Evolutionary conservation across 2,888 invertebrate genomes (phyloP).

Genomic region (Maniola hyperantus): DNA sequence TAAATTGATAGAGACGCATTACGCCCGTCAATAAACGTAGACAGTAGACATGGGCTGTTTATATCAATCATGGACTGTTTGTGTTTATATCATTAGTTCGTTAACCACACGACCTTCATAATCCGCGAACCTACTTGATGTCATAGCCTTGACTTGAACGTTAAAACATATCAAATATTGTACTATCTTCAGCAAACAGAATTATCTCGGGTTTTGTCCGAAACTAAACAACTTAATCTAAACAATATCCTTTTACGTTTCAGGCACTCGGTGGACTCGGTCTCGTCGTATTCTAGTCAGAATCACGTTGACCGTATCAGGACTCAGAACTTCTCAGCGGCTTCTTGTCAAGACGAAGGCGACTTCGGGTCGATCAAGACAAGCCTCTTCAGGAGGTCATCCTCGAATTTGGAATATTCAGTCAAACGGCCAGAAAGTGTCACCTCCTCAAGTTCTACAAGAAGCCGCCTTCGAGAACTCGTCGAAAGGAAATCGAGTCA

Average conservation of each 20-base stretch:
- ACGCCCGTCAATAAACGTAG: conserved; percentile 15
- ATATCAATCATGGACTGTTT: not conserved
- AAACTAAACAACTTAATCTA: conserved; percentile 58
- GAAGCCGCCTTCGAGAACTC: conserved; percentile 80
- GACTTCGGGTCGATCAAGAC: conserved; percentile 80
- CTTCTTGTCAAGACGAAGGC: conserved; percentile 80
- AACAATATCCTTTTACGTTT: conserved; percentile 67
- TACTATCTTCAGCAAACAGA: conserved; percentile 27
- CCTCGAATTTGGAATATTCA: conserved; percentile 73
- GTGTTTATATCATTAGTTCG: conserved; percentile 17
- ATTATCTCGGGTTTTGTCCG: conserved; percentile 3
- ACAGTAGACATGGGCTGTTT: not conserved
- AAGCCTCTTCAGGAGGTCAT: conserved; percentile 76
- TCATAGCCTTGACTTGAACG: conserved; percentile 1
- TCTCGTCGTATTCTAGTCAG: conserved; percentile 83
- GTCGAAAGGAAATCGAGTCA: conserved; percentile 80
- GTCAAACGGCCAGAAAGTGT: conserved; percentile 76
- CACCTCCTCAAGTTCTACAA: conserved; percentile 77
- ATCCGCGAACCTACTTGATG: conserved; percentile 3
- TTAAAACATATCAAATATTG: not conserved
- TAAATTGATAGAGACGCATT: conserved; percentile 16
- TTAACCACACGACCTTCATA: conserved; percentile 15
- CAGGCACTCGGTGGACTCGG: conserved; percentile 83
- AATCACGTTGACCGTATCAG: conserved; percentile 83
- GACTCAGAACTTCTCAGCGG: conserved; percentile 80